Base-by-base conservation (phyloP, 2,888 invertebrate species). In the Nymphalis urticae region DNA sequence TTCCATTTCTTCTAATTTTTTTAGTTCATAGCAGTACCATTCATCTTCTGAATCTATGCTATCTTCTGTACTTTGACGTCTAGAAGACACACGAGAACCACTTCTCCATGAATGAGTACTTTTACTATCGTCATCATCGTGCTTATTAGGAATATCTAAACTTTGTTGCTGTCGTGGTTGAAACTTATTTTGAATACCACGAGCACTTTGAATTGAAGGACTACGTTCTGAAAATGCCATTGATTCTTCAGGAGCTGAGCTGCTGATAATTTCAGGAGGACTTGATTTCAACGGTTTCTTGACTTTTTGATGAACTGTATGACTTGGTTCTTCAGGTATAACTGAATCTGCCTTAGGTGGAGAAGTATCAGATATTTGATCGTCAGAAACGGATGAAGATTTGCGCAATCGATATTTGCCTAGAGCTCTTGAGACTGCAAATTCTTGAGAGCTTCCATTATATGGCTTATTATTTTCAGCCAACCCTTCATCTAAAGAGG, bases 1-100 rank as follows among this genome's bases (percentile, higher is more conserved):
- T 85, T 97, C 97, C 87, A 97, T 94, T 86, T 97, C 97, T 86
- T 98, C 97, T 48, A 98, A 87, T 85, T 97, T 97, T 66, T 97
- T 93, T 68, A 97, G 85, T 82, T 98, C 97, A 83, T 98, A 97
- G 78, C 97, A 97, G 80, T 97, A 98, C 96, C 97, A 98, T 84
- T 98, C 97, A 81, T 98, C 98, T 87, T 98, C 98, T 36, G 97
- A 97, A 84, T 98, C 98, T 68, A 98, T 97, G 79, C 97, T 97
- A 78, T 97, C 97, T 89, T 98, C 98, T 0, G 97, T 97, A 80
- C 97, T 97, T 88, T 98, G 97, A 63, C 97, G 94, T 75, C 97
- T 93, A 0, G 97, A 97, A 2, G 97, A 97, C 1, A 96, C 96
- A 76, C 96, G 92, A 0, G 97, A 97, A 0, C 97, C 95, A 78